phyloP scores from a whole-genome alignment of 1,140 invertebrate species.

The Mactra quadrangularis region DNA sequence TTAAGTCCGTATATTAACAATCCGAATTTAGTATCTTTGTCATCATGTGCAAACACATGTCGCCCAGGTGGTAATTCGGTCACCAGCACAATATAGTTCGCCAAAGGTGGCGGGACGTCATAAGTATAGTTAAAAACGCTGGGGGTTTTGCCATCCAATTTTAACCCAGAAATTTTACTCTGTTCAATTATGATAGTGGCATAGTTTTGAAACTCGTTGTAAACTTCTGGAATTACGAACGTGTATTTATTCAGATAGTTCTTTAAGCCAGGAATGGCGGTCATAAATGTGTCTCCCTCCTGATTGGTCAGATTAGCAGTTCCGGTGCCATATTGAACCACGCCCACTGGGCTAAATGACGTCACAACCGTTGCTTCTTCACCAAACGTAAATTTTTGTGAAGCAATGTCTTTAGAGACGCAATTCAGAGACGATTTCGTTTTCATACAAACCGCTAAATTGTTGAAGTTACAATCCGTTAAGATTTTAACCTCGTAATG shows the following conservation, averaged over 20 bases:
- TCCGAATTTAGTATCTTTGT: no score
- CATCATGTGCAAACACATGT: no score
- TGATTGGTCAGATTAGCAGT: not conserved
- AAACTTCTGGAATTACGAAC: constrained; percentile 4
- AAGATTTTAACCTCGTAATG: not conserved
- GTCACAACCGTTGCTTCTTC: not conserved
- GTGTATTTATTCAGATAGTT: constrained; percentile 16
- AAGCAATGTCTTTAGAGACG: not conserved
- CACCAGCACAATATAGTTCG: no score
- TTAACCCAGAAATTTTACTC: no score
- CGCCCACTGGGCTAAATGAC: not conserved
- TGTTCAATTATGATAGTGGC: no score
- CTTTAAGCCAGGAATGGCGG: not conserved
- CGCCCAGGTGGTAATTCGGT: no score
- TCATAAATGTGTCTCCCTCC: constrained; percentile 12
- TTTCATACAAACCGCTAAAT: not conserved
- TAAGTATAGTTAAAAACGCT: no score
- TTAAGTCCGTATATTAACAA: no score
- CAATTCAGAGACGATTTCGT: not conserved
- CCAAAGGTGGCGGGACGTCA: no score
- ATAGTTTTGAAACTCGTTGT: not conserved
- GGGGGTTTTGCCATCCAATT: no score
- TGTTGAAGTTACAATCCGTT: not conserved
- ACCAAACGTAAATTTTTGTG: not conserved
- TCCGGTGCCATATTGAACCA: constrained; percentile 14